A percentile compares a stretch with the other conserved stretches of the same genome.
phyloP scores from a whole-genome alignment of 2,888 invertebrate genomes.

The Macrostomum cliftonense region DNA sequence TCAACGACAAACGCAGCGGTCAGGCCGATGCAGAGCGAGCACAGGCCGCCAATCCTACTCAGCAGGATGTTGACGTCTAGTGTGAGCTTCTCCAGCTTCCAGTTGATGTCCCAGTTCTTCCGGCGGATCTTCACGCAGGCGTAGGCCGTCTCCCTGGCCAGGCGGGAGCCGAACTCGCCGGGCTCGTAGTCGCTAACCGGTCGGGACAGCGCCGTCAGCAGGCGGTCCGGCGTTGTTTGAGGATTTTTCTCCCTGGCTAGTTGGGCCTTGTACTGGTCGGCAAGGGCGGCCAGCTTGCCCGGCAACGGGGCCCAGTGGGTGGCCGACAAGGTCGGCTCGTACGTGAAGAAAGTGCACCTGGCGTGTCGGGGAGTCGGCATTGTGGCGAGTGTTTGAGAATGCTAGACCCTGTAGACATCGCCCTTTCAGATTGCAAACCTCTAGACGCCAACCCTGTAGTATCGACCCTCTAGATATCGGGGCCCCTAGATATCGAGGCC shows the following conservation, averaged over 20 bases:
- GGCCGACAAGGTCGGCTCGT: constrained; percentile 7
- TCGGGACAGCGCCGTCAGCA: no score
- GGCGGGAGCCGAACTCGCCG: no score
- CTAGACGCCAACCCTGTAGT: no score
- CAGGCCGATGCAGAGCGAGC: constrained; percentile 9
- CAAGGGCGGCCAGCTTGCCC: neutral
- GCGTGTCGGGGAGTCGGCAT: no score
- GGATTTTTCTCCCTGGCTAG: no score
- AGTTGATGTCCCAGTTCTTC: constrained; percentile 6
- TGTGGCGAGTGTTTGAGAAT: no score
- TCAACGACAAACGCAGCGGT: constrained; percentile 9
- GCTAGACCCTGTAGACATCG: neutral
- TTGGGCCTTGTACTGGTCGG: neutral
- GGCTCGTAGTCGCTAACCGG: no score
- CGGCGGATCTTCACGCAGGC: constrained; percentile 5
- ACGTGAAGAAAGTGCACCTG: constrained; percentile 6
- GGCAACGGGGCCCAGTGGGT: constrained; percentile 6
- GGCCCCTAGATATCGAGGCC: no score
- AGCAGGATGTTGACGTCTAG: constrained; percentile 8
- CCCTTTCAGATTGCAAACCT: no score
- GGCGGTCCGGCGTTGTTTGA: no score
- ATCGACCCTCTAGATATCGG: no score
- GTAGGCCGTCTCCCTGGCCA: neutral
- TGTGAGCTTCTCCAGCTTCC: constrained; percentile 3
- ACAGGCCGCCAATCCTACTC: constrained; percentile 8